Percentiles rank a stretch among this genome's conserved stretches.
Evolutionary conservation across 1,140 invertebrate species (phyloP).

Genomic region (Anagrus nilaparvatae): DNA sequence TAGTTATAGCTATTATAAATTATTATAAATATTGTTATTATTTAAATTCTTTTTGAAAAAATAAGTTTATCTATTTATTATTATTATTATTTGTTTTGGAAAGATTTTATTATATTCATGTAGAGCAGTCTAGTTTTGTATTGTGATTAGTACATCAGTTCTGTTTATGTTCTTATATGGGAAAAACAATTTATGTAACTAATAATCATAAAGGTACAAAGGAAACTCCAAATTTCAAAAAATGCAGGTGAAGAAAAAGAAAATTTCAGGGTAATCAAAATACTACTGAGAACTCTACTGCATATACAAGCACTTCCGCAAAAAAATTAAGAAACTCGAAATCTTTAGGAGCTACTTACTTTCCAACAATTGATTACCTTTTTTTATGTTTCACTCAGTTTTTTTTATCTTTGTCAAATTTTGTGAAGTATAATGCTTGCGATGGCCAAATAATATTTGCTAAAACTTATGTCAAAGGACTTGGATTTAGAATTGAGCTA

Average conservation of each 20-base stretch:
- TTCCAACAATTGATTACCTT: neutral
- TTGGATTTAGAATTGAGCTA: neutral
- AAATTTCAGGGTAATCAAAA: neutral
- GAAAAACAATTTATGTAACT: too few relatives aligned
- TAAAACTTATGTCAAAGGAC: neutral
- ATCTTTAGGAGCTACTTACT: neutral
- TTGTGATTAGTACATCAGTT: too few relatives aligned
- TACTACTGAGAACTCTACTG: neutral
- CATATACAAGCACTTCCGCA: neutral
- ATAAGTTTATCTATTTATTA: too few relatives aligned
- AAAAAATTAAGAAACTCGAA: neutral
- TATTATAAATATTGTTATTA: too few relatives aligned
- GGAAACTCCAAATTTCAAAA: too few relatives aligned
- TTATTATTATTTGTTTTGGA: too few relatives aligned
- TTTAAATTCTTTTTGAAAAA: too few relatives aligned
- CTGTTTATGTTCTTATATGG: too few relatives aligned
- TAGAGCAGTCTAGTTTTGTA: too few relatives aligned
- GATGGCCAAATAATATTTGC: neutral
- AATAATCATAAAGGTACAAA: too few relatives aligned
- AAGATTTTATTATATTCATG: too few relatives aligned
- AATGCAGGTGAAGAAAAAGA: neutral
- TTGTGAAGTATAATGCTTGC: constrained; percentile 1
- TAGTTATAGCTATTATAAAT: too few relatives aligned
- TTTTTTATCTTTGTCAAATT: neutral
- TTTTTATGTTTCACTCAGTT: neutral